These are phyloP conservation scores for Gymnocephalus cernua DNA, from an alignment of 2,113 vertebrate genomes.

Conservation along the genomic window DNA sequence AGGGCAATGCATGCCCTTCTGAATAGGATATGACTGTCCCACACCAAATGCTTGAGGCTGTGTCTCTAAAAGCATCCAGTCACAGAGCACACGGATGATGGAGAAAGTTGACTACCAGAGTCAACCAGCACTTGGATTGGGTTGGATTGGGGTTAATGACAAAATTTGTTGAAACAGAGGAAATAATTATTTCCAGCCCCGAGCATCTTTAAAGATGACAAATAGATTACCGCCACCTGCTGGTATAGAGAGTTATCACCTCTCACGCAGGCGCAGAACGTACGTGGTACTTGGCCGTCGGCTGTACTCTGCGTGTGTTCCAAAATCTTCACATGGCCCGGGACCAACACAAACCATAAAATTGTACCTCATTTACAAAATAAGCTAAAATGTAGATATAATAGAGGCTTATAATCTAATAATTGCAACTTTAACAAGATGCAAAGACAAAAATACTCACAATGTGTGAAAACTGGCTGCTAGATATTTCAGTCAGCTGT, in stretches of 20 bases:
- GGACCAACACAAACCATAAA: no score
- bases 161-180: constrained; percentile 3
- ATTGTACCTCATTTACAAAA: background rate
- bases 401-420: no score
- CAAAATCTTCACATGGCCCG: no score
- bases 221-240: no score
- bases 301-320: no score
- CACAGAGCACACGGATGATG: background rate
- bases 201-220: background rate
- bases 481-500: background rate
- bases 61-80: background rate
- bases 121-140: background rate
- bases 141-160: background rate
- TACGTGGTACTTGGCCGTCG: no score
- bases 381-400: background rate
- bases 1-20: constrained; percentile 40
- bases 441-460: background rate
- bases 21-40: constrained; percentile 47
- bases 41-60: background rate
- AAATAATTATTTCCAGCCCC: background rate
- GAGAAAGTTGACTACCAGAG: background rate
- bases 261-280: no score
- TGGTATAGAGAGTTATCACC: no score
- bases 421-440: background rate
- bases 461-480: background rate